Base-by-base conservation (phyloP, 2,888 invertebrate species). In the Opisthograptis luteolata region DNA sequence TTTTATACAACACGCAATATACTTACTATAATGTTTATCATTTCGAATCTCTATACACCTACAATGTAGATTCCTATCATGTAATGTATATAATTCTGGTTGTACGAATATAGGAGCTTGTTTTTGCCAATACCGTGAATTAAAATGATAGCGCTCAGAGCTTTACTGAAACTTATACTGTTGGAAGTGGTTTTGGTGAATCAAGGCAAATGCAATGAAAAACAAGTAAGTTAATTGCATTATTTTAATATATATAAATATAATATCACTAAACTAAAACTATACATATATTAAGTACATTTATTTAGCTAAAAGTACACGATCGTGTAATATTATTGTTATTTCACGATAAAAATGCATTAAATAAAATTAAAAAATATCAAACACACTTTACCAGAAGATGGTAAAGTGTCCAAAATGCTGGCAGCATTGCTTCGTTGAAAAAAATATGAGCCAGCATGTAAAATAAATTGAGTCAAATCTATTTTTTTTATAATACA, bases 1-100 rank as follows among this genome's bases (percentile, higher is more conserved):
- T 45, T 41, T n/a, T 13, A 51, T 40, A 17, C 22, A 27, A 41
- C 58, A 62, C 46, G 58, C 58, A 36, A 56, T 19, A 30, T 19
- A 13, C 39, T 13, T 39, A 31, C 49, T 19, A 32, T 14, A 43
- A 28, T 63, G 46, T 55, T n/a, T 57, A 57, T 53, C 60, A 47
- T 48, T 47, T 6, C 14, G 52, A n/a, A 64, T 60, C 62, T 53
- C 47, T 48, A 45, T 63, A 53, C 58, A 31, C 35, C 15, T 31
- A 68, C 66, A 65, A 62, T 58, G 49, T 9, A 62, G 77, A 78
- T 80, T 19, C 20, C n/a, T 72, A 79, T 79, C 77, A 19, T 1
- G 3, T n/a, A 19, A 32, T 19, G 48, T 79, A 79, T 79, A 79
- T 63, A 77, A 71, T 22, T 36, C 13, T n/a, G 24, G 12, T 32